Evolutionary conservation across 2,113 vertebrate genomes (phyloP).

Genomic region (Siphamia tubifer): DNA sequence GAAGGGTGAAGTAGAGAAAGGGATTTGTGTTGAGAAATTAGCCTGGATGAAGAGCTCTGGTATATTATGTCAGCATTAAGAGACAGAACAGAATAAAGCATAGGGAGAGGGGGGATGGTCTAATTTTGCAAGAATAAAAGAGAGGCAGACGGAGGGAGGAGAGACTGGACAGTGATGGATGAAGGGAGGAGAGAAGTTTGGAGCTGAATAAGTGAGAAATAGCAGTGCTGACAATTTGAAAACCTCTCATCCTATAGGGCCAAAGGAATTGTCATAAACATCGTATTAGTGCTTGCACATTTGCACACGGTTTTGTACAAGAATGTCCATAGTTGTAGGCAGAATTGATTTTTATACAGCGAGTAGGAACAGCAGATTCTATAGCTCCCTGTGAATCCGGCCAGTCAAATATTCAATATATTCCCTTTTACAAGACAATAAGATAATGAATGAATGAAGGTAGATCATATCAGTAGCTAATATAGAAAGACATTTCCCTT

Average conservation of each 20-base stretch:
- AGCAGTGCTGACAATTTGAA: constrained; percentile 43
- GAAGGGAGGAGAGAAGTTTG: constrained; percentile 48
- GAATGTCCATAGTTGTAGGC: background rate
- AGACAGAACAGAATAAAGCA: constrained; percentile 42
- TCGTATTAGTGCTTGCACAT: background rate
- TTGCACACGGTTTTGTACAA: background rate
- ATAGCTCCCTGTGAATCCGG: background rate
- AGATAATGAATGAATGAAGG: constrained; percentile 23
- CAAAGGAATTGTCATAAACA: background rate
- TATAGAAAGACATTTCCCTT: constrained; percentile 30
- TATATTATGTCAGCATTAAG: constrained; percentile 77
- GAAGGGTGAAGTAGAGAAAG: constrained; percentile 64
- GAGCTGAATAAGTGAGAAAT: constrained; percentile 53
- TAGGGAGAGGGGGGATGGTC: constrained; percentile 31
- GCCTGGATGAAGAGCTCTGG: constrained; percentile 72
- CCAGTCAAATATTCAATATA: background rate
- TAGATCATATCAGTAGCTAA: constrained; percentile 30
- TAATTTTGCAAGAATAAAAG: constrained; percentile 60
- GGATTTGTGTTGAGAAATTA: constrained; percentile 74
- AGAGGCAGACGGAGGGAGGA: constrained; percentile 68
- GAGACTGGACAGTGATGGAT: constrained; percentile 74
- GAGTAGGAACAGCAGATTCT: background rate
- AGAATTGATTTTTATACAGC: background rate
- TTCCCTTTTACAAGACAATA: constrained; percentile 20
- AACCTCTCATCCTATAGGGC: constrained; percentile 5